Base-by-base conservation (phyloP, 1,140 invertebrate genomes). In the Drosophila arizonae region DNA sequence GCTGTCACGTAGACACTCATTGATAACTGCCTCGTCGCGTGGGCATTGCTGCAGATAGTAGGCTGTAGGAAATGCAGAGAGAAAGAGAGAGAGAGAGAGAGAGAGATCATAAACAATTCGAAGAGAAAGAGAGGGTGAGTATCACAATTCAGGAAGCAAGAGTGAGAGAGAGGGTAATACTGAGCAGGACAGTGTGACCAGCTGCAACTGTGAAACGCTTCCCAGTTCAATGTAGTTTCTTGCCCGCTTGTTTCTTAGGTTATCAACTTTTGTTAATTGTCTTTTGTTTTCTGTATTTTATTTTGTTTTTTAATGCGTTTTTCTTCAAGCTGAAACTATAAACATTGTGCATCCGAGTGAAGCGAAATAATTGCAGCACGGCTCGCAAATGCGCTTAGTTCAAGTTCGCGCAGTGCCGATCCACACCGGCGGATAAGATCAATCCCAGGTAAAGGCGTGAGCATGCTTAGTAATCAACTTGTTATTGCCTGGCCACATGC, bases 11-110 rank as follows among this genome's bases (percentile, higher is more conserved):
- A 97, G 91, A 78, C 96, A 97, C 9, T 93, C 92, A 76, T 97
- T 96, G 1, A 96, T 91, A n/a, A 94, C 92, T 1, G 94, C 94
- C 82, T 96, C 95, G 51, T 92, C 91, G 77, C 92, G 94, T 1
- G 94, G 94, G 80, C 96, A 97, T 61, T 95, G 93, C 62, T 94
- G 93, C n/a, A 96, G 76, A 78, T 94, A 95, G 90, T 94, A 94
- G 6, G 92, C 93, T 93, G 87, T 62, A 92, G 82, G 36, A 24
- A 24, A 6, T 50, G 2, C 52, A 48, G 24, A 48, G 10, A 57
- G 8, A 43, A 10, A 54, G 50, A 51, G 11, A 28, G 30, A 11
- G 11, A 41, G 11, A 48, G 24, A 54, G 6, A 57, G 8, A 43
- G 17, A 63, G 50, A 51, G 17, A 26, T 24, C 21, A 24, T 24